Evolutionary conservation across 2,113 vertebrate genomes (phyloP), one percentile per base, ranked within the genome.

Genomic region (Engraulis encrasicolus): DNA sequence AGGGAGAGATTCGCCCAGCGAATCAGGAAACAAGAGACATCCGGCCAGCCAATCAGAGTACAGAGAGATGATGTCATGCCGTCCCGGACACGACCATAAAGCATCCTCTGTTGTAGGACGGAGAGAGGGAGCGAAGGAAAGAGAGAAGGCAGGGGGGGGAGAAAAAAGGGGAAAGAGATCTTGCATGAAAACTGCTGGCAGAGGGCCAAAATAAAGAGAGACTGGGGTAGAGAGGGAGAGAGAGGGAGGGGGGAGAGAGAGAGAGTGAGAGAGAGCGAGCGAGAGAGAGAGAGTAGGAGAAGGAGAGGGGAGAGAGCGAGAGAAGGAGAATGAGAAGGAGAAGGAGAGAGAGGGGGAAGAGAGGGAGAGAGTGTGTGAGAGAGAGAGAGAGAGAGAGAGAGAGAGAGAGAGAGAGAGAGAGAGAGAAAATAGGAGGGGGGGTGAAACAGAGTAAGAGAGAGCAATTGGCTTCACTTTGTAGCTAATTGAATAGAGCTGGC

Each of bases 21-120:
- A 83, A 50, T 54, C 54, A 88, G 52, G n/a, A 20, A 71, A 58
- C 79, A 81, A 49, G 48, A 78, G 71, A 50, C 50, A 66, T 85
- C 78, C 71, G 36, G 78, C 52, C 52, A 81, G 77, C 80, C 66
- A 83, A 50, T 54, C 54, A 88, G 52, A 23, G 74, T 6, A 12
- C n/a, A 54, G 20, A 71, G 81, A 82, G 58, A 66, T 78, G 45
- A 78, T 34, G 81, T 83, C 83, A 82, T 82, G 38, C 4, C 31
- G 27, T 48, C 48, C 27, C 36, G 17, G 11, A 6, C 66, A 71
- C 14, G 79, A 38, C 61, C 18, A 19, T 61, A 82, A 80, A 82
- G 80, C 20, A 77, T 78, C 34, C 27, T 0, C 19, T 61, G 83
- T 87, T 52, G 54, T 74, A 80, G 82, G 48, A 84, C 77, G 11